phyloP scores from a whole-genome alignment of 1,140 invertebrate genomes.

The Atopsyche davidsoni region DNA sequence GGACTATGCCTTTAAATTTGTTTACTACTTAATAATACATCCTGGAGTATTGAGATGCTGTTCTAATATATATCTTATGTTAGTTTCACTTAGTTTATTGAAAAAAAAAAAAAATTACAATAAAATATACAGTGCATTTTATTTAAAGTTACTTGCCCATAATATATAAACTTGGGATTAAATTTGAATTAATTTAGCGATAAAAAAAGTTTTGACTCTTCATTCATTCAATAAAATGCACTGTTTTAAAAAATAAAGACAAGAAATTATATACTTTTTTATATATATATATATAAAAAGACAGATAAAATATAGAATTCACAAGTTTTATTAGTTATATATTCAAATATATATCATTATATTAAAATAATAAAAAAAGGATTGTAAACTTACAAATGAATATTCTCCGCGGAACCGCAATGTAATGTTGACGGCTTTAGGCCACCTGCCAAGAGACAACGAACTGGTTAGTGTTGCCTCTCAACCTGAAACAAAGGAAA shows the following conservation, averaged over 20 bases:
- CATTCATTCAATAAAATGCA: too few relatives aligned
- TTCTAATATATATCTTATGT: too few relatives aligned
- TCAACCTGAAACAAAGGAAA: slow-evolving; percentile 26
- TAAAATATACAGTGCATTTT: slow-evolving; percentile 1
- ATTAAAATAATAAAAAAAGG: slow-evolving; percentile 8
- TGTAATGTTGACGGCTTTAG: slow-evolving; percentile 29
- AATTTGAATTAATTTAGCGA: background rate
- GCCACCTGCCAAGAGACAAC: slow-evolving; percentile 28
- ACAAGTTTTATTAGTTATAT: background rate
- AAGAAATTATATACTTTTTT: background rate
- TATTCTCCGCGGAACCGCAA: slow-evolving; percentile 24
- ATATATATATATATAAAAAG: background rate
- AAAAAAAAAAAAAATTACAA: background rate
- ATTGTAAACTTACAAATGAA: slow-evolving; percentile 19
- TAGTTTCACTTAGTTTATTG: too few relatives aligned
- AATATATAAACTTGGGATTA: background rate
- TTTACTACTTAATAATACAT: background rate
- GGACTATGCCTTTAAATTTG: background rate
- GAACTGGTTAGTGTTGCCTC: slow-evolving; percentile 17
- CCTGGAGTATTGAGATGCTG: too few relatives aligned
- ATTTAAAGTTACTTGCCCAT: background rate
- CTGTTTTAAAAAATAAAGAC: background rate
- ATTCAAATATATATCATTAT: slow-evolving; percentile 7
- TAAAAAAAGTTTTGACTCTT: too few relatives aligned
- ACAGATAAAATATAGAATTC: background rate